Evolutionary conservation across 2,113 vertebrate genomes (phyloP).

Genomic region (Seriola dumerili): DNA sequence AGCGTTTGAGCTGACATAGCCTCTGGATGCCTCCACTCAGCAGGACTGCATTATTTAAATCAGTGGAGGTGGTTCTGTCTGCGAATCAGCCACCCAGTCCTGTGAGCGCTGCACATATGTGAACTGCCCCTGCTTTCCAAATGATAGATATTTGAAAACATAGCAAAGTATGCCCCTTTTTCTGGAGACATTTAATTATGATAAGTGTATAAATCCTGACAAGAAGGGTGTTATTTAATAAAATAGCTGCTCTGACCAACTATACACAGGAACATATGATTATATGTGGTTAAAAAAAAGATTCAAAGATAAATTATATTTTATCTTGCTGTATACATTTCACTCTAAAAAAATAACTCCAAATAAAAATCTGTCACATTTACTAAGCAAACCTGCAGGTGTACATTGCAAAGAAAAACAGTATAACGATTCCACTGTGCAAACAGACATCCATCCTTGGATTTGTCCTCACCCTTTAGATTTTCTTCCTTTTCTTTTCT

Average conservation of each 20-base stretch:
- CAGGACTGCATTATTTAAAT: constrained; percentile 65
- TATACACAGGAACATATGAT: background rate
- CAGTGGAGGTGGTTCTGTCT: constrained; percentile 25
- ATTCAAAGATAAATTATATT: background rate
- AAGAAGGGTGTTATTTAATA: constrained; percentile 1
- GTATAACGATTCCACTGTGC: background rate
- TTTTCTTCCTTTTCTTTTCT: constrained; percentile 23
- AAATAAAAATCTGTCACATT: background rate
- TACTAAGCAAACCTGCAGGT: background rate
- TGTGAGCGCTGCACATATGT: constrained; percentile 21
- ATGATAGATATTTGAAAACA: constrained; percentile 36
- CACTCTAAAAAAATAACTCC: background rate
- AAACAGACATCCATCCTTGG: constrained; percentile 23
- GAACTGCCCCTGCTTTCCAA: constrained; percentile 29
- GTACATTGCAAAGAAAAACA: background rate
- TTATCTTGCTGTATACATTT: background rate
- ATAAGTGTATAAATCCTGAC: constrained; percentile 18
- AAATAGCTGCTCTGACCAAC: background rate
- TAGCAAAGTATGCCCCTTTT: constrained; percentile 2
- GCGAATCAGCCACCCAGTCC: constrained; percentile 33
- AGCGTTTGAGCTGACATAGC: constrained; percentile 46
- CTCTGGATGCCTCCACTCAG: constrained; percentile 46
- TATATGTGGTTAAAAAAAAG: background rate
- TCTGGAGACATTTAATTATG: constrained; percentile 13
- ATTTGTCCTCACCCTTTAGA: constrained; percentile 24